Evolutionary conservation across 2,113 vertebrate genomes (phyloP).

Genomic region (Mastomys coucha): DNA sequence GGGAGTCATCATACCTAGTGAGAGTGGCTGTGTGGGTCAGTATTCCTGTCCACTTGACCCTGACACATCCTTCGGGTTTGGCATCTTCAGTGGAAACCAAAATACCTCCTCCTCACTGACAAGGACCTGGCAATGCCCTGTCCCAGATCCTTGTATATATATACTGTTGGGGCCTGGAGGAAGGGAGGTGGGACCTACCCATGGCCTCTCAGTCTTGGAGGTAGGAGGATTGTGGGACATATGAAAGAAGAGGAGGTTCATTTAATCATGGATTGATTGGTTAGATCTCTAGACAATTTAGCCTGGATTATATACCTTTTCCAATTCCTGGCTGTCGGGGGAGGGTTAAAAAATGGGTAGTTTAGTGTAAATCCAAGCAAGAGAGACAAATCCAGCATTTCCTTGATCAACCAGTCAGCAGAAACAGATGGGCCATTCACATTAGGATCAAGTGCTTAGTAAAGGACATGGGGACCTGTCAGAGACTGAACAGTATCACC

Average conservation of each 20-base stretch:
- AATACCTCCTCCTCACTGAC: background rate
- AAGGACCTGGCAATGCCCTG: background rate
- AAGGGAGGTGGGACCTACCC: background rate
- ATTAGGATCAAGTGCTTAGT: background rate
- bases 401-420: background rate
- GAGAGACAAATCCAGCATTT: background rate
- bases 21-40: too few species aligned
- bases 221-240: background rate
- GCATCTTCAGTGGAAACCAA: background rate
- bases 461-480: background rate
- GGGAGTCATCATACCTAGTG: background rate
- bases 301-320: background rate
- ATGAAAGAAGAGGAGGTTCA: background rate
- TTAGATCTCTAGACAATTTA: background rate
- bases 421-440: background rate
- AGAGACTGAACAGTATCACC: background rate
- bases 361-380: background rate
- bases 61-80: background rate
- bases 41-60: background rate
- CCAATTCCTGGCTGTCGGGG: background rate
- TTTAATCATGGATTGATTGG: background rate
- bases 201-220: fast-evolving
- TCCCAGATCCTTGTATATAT: fast-evolving
- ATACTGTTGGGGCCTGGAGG: background rate
- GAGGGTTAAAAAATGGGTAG: background rate